Evolutionary conservation across 2,888 invertebrate species (phyloP), one percentile per base, ranked within the genome.

Genomic region (Dicyrtomina minuta): DNA sequence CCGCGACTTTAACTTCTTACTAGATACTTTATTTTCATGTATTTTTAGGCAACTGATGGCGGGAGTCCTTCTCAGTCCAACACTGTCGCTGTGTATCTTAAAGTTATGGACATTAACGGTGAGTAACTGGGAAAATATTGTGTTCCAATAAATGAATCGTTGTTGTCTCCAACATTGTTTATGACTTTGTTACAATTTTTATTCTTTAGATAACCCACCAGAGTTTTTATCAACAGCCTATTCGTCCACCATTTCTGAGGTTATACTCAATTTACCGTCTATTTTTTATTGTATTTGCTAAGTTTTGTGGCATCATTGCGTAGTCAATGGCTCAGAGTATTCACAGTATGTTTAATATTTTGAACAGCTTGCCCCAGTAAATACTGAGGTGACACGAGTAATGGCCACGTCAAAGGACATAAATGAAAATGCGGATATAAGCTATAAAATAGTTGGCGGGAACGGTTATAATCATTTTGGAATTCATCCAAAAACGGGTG

Each of bases 381-480:
- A 92, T 68, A 88, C 91, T 0, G 90, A 92, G 82, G 88, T 97
- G 15, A 87, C 90, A 17, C 86, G 88, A 78, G 91, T 98, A 27
- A 85, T 89, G 74, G 98, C 97, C n/a, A 91, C 93, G 2, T 94
- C 93, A 12, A 90, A 90, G 80, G 96, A 97, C 81, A 89, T 91
- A 51, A 96, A 96, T 41, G 87, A 93, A 74, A 97, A 96, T 84
- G 96, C 96, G 0, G 92, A 93, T 81, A 92, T 97, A 64, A 87
- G 88, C 71, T 95, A 94, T 82, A 89, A 90, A 17, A 90, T 95
- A 69, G 88, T 92, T 33, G 93, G 90, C 27, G 94, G 94, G 58
- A 94, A 94, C 81, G 93, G 91, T 79, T 91, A 93, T 79, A 90
- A 89, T 77, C 92, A 92, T 82, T 95, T 95, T 82, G 82, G 85